Evolutionary conservation across 2,113 vertebrate species (phyloP), one percentile per base, ranked within the genome.

Genomic region (Seriola dumerili): DNA sequence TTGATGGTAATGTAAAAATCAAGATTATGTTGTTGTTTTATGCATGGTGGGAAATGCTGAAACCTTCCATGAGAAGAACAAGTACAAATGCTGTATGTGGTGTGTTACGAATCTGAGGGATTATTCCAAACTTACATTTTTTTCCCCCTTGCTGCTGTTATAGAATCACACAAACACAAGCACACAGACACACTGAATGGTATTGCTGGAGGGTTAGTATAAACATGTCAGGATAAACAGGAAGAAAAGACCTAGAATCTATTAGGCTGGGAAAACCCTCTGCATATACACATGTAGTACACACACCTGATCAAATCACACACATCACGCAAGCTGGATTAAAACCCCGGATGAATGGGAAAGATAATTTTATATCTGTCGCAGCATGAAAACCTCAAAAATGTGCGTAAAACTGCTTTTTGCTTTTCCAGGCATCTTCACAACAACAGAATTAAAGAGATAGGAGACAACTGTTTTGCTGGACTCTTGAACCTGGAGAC

Each of bases 401-500:
- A 42, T 16, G 23, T 74, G 46, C 52, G 32, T 66, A 8, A 70
- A 78, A 66, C 23, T 48, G 36, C 72, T 59, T 87, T 87, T 76
- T 71, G 1, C 62, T 83, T 84, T 88, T 89, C n/a, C 76, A 99
- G 98, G 64, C 98, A 99, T 94, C 97, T 99, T 87, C 97, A 99
- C 92, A 99, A 99, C 92, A 99, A 99, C 94, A 97, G 97, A 94
- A 99, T 99, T 87, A 96, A 96, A 85, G 95, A 94, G 58, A 95
- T 99, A 63, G 96, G 96, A 82, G 95, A 92, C 58, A 96, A 96
- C 85, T 97, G 97, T 85, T 99, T 99, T 89, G 92, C 95, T 85
- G 97, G 98, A 80, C 95, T 99, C 54, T 95, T 97, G 83, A 99
- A 99, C 92, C 95, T 99, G 78, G 98, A 99, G 94, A 98, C 97